Evolutionary conservation across 30 jellyfish, hydroid and myxozoan genomes (phyloP).

Genomic region (Hydra vulgaris): DNA sequence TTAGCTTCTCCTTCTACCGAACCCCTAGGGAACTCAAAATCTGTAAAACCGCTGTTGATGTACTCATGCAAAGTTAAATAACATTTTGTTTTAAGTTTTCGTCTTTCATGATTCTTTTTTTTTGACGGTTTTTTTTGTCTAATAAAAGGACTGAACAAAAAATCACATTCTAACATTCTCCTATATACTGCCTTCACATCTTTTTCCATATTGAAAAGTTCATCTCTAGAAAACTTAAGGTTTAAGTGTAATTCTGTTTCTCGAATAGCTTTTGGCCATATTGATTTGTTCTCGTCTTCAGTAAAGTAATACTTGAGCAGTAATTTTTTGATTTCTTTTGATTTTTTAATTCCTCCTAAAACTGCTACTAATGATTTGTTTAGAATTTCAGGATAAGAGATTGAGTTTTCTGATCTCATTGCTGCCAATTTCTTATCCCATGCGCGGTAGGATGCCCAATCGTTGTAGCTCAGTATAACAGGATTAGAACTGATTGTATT

Average conservation of each 20-base stretch:
- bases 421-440: not conserved
- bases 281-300: conserved; percentile 12
- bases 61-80: conserved; percentile 22
- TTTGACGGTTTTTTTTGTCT: not conserved
- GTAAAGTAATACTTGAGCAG: conserved; percentile 13
- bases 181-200: conserved; percentile 13
- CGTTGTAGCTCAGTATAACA: not conserved
- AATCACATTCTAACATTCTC: conserved; percentile 24
- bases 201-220: conserved; percentile 22
- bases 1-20: conserved; percentile 18
- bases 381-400: conserved; percentile 19
- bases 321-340: conserved; percentile 6
- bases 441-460: not conserved
- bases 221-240: conserved; percentile 7
- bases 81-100: conserved; percentile 19
- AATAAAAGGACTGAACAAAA: not conserved
- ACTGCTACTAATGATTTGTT: conserved; percentile 11
- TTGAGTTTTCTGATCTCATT: not conserved
- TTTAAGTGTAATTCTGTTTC: conserved; percentile 17
- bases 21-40: conserved; percentile 23
- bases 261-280: conserved; percentile 31
- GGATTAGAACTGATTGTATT: not conserved
- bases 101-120: conserved; percentile 9
- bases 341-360: not conserved
- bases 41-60: conserved; percentile 17